A percentile compares a stretch with the other conserved stretches of the same genome.
Evolutionary conservation across 2,797 vertebrate genomes (phyloP).

Genomic region (Oophaga sylvatica): DNA sequence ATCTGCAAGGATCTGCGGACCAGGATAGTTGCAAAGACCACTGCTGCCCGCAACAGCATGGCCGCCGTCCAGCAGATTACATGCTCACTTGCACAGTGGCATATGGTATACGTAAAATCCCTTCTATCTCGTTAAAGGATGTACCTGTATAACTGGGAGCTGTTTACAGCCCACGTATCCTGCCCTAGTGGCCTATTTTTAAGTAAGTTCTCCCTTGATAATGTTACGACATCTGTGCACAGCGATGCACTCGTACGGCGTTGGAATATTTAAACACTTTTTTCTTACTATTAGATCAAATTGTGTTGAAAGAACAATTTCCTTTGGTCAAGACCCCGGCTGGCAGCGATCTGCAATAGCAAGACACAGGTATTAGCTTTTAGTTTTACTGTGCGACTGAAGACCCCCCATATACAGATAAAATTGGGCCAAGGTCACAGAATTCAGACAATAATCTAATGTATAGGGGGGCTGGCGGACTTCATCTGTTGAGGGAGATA

Average conservation of each 20-base stretch:
- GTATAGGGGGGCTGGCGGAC: too few relatives aligned
- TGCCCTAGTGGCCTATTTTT: slow-evolving; percentile 52
- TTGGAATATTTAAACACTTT: too few relatives aligned
- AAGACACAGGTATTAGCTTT: too few relatives aligned
- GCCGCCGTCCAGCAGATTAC: slow-evolving; percentile 35
- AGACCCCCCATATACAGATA: too few relatives aligned
- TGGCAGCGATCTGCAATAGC: too few relatives aligned
- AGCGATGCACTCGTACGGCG: background rate
- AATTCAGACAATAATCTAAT: too few relatives aligned
- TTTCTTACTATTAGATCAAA: too few relatives aligned
- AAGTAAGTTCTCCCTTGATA: background rate
- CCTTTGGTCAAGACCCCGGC: too few relatives aligned
- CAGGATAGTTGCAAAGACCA: background rate
- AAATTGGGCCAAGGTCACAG: too few relatives aligned
- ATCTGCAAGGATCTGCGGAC: background rate
- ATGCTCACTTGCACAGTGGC: slow-evolving; percentile 38
- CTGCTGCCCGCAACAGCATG: background rate
- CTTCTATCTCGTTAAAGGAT: slow-evolving; percentile 55
- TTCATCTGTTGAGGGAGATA: too few relatives aligned
- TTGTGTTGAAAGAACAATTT: too few relatives aligned
- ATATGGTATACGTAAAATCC: slow-evolving; percentile 40
- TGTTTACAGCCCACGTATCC: slow-evolving; percentile 16
- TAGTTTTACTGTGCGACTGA: too few relatives aligned
- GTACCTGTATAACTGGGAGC: slow-evolving; percentile 43
- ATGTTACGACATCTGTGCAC: background rate